Percentiles rank a stretch among this genome's conserved stretches.
Evolutionary conservation across 2,113 vertebrate genomes (phyloP).

Genomic region (Ceyx cyanopectus): DNA sequence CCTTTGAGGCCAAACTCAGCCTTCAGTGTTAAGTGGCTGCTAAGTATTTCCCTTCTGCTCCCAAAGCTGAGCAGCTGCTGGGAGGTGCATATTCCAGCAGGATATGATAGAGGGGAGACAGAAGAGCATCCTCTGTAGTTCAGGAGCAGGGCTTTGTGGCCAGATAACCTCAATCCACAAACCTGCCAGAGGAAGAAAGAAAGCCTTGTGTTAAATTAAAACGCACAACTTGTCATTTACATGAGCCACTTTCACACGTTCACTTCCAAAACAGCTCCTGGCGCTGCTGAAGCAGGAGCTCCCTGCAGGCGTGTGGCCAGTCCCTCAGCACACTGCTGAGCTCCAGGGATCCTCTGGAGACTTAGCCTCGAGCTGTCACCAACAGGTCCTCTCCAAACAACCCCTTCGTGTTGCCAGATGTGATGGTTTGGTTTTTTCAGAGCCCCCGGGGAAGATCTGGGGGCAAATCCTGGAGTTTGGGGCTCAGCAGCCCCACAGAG

Average conservation of each 20-base stretch:
- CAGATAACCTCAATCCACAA: slow-evolving; percentile 80
- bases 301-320: not conserved
- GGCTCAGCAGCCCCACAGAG: not conserved
- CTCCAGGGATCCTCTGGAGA: not conserved
- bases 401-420: slow-evolving; percentile 32
- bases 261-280: not conserved
- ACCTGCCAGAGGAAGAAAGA: not conserved
- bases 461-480: not conserved
- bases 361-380: slow-evolving; percentile 6
- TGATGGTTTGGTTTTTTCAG: not conserved
- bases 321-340: not conserved
- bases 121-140: slow-evolving; percentile 72
- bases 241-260: not conserved
- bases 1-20: slow-evolving; percentile 54
- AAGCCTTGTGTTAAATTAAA: not conserved
- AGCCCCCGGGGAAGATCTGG: not conserved
- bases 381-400: slow-evolving; percentile 20
- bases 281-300: not conserved
- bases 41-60: slow-evolving; percentile 52
- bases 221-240: not conserved
- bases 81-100: not conserved
- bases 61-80: slow-evolving; percentile 4
- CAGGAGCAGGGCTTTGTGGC: slow-evolving; percentile 72
- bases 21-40: slow-evolving; percentile 59
- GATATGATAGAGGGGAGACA: not conserved